Base-by-base conservation (phyloP, 2,888 invertebrate genomes). In the Acrocyrtus sp. region DNA sequence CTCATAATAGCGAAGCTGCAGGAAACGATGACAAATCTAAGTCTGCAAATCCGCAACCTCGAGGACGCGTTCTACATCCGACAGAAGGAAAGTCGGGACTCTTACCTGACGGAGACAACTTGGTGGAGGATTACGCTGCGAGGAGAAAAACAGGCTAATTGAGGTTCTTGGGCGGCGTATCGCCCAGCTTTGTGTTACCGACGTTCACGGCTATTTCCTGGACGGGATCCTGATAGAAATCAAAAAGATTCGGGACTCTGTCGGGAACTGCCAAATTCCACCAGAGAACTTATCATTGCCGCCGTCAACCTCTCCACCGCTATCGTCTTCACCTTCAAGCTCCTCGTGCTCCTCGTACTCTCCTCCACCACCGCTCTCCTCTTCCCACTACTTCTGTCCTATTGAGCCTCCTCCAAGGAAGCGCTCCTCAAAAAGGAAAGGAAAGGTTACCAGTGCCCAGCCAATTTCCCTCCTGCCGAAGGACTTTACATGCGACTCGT, bases 141-240 rank as follows among this genome's bases (percentile, higher is more conserved):
- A 79, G 29, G 76, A 79, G 51, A 81, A 81, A 66, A 80, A 80
- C 70, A 75, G 74, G 12, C 50, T 82, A 53, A 81, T 81, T 54
- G 77, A 77, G 34, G 45, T 78, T 15, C 70, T 80, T 29, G 79
- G 79, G 6, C 58, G 78, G 27, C 62, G 80, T 12, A 78, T 81
- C 51, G 78, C 81, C 48, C 80, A 81, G 65, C 61, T 81, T 43
- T 77, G 79, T 75, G 80, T 75, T 8, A 78, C 80, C 1, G 81
- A 80, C 57, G 62, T 75, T 53, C 69, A 79, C 27, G 80, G 80
- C 5, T 79, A 77, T 57, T 80, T 77, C 45, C 68, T 81, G 21
- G 77, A 79, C 24, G 80, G 79, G 54, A 78, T 81, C 56, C 62
- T 81, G 26, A 53, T 63, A 43, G 81, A 81, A 67, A 78, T 81